Percentiles rank a stretch among this genome's conserved stretches.
phyloP scores from a whole-genome alignment of 2,797 vertebrate species.

The Rhabdomys pumilio region DNA sequence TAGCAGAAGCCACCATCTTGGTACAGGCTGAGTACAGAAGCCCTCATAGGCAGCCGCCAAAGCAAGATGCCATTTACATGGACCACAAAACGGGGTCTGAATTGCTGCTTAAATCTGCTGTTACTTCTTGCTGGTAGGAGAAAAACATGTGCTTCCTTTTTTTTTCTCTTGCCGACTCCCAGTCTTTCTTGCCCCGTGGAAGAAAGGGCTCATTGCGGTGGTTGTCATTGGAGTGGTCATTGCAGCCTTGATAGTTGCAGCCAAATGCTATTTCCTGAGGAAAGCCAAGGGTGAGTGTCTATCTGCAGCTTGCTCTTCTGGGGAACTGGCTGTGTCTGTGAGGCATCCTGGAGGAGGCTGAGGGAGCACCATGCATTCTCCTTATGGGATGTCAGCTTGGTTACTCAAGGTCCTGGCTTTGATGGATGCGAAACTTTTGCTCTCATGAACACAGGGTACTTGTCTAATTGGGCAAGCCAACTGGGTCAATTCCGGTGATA shows the following conservation, averaged over 20 bases:
- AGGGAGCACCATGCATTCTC: neutral
- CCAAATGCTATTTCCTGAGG: conserved; percentile 85
- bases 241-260: neutral
- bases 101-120: conserved; percentile 30
- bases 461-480: neutral
- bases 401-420: neutral
- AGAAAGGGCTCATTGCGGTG: conserved; percentile 88
- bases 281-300: conserved; percentile 89
- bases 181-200: conserved; percentile 90
- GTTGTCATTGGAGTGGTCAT: conserved; percentile 81
- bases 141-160: neutral
- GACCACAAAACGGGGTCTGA: neutral
- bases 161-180: conserved; percentile 57
- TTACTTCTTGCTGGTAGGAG: conserved; percentile 31
- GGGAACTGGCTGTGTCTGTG: neutral
- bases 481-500: neutral
- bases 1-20: neutral
- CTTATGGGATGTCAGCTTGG: neutral
- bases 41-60: neutral
- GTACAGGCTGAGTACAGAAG: neutral
- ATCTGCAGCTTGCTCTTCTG: neutral
- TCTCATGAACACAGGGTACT: neutral
- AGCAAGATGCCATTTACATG: neutral
- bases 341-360: neutral
- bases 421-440: neutral